These are phyloP conservation scores for Phyllotreta cruciferae DNA, from an alignment of 2,888 invertebrate species.

Conservation along the genomic window DNA sequence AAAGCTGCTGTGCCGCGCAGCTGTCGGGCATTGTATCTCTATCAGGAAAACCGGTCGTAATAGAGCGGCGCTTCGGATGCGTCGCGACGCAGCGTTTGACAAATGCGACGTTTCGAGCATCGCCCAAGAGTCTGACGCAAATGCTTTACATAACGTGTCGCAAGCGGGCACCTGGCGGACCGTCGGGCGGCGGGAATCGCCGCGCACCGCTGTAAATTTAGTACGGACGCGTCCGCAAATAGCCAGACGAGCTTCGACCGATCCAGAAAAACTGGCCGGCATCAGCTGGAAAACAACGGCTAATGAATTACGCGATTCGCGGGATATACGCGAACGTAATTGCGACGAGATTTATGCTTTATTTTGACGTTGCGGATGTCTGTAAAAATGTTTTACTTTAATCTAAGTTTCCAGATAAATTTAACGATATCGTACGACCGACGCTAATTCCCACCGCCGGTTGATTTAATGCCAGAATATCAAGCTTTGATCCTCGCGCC, in stretches of 20 bases:
- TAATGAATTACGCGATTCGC: slow-evolving; percentile 47
- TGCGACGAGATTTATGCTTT: slow-evolving; percentile 48
- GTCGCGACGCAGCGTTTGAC: slow-evolving; percentile 34
- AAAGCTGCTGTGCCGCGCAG: no score
- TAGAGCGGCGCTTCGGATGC: no score
- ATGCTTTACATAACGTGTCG: slow-evolving; percentile 52
- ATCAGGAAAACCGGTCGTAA: no score
- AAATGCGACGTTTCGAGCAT: slow-evolving; percentile 40
- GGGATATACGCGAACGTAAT: slow-evolving; percentile 47
- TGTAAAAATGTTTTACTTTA: slow-evolving; percentile 48
- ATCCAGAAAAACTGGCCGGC: slow-evolving; percentile 50
- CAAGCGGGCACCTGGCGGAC: slow-evolving; percentile 48
- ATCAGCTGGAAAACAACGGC: slow-evolving; percentile 50
- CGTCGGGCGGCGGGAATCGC: slow-evolving; percentile 42
- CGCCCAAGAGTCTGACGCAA: slow-evolving; percentile 48
- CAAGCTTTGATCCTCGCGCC: no score
- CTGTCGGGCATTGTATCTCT: no score
- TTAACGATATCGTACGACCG: slow-evolving; percentile 35
- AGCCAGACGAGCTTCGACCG: slow-evolving; percentile 44
- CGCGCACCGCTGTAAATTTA: slow-evolving; percentile 47
- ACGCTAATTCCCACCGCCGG: slow-evolving; percentile 36
- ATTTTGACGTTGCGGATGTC: slow-evolving; percentile 52
- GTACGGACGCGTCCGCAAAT: slow-evolving; percentile 46
- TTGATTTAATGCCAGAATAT: slow-evolving; percentile 39
- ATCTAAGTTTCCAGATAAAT: slow-evolving; percentile 43